phyloP scores from a whole-genome alignment of 2,113 vertebrate genomes.

The Scatophagus argus region DNA sequence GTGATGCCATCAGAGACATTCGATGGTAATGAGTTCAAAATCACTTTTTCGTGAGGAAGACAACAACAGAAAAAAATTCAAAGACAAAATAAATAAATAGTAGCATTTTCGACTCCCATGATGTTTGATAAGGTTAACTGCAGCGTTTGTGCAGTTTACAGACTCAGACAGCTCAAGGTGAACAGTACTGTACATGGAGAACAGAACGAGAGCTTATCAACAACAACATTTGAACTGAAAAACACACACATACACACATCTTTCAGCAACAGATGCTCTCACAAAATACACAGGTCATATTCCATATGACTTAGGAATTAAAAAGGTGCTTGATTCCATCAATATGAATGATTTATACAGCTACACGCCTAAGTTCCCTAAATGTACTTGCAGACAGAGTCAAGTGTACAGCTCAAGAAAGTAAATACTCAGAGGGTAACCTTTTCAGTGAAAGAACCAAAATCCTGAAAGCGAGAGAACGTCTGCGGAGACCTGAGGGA shows the following conservation, averaged over 20 bases:
- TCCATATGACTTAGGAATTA: conserved; percentile 9
- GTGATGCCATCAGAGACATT: conserved; percentile 9
- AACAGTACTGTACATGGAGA: conserved; percentile 1
- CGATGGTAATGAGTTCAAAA: conserved; percentile 19
- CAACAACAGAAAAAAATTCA: conserved; percentile 17
- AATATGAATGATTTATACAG: conserved; percentile 23
- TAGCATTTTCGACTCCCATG: conserved; percentile 17
- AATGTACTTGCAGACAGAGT: not conserved
- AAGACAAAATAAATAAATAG: conserved; percentile 54
- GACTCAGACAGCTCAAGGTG: conserved; percentile 14
- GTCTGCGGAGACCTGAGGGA: not conserved
- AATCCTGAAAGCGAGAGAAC: not conserved
- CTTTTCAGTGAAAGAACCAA: not conserved
- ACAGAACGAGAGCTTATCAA: not conserved
- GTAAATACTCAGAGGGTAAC: not conserved
- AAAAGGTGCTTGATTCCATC: conserved; percentile 53
- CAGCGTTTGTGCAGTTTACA: conserved; percentile 2
- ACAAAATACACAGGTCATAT: conserved; percentile 5
- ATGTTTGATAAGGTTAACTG: conserved; percentile 11
- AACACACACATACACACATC: conserved; percentile 31
- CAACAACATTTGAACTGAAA: not conserved
- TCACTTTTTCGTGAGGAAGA: conserved; percentile 25
- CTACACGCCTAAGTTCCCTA: not conserved
- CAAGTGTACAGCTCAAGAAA: not conserved
- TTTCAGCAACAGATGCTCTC: conserved; percentile 6